A percentile compares a stretch with the other conserved stretches of the same genome.
These are phyloP conservation scores for Dicycla oo DNA, from an alignment of 2,888 invertebrate species.

Conservation along the genomic window DNA sequence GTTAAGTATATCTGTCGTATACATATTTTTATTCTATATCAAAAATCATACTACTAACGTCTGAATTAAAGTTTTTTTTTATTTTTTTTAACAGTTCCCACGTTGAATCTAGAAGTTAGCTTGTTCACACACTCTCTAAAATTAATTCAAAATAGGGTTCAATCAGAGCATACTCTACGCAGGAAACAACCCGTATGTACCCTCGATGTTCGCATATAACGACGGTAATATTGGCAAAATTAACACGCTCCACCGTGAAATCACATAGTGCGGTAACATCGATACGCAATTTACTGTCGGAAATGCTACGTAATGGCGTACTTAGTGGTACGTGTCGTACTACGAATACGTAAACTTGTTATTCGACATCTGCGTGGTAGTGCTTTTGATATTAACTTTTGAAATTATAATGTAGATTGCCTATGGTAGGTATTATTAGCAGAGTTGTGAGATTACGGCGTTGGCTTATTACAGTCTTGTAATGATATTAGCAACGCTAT, in stretches of 20 bases:
- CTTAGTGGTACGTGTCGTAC: constrained; percentile 67
- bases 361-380: constrained; percentile 57
- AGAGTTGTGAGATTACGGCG: constrained; percentile 22
- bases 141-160: constrained; percentile 37
- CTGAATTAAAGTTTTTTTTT: neutral
- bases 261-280: constrained; percentile 76
- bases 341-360: constrained; percentile 68
- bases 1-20: neutral
- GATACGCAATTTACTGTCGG: constrained; percentile 77
- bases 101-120: constrained; percentile 15
- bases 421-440: constrained; percentile 41
- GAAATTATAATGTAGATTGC: constrained; percentile 50
- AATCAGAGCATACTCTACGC: constrained; percentile 47
- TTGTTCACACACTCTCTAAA: constrained; percentile 28
- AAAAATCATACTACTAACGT: neutral
- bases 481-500: constrained; percentile 11
- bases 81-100: too few species aligned
- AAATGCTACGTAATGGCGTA: constrained; percentile 68
- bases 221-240: constrained; percentile 75
- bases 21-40: neutral
- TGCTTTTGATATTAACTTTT: constrained; percentile 56
- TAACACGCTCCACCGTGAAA: constrained; percentile 78
- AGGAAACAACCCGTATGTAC: constrained; percentile 50
- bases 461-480: constrained; percentile 15
- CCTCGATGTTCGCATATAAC: constrained; percentile 53